A percentile compares a stretch with the other conserved stretches of the same genome.
These are phyloP conservation scores for Andrena haemorrhoa DNA, from an alignment of 2,888 invertebrate genomes.

Conservation along the genomic window DNA sequence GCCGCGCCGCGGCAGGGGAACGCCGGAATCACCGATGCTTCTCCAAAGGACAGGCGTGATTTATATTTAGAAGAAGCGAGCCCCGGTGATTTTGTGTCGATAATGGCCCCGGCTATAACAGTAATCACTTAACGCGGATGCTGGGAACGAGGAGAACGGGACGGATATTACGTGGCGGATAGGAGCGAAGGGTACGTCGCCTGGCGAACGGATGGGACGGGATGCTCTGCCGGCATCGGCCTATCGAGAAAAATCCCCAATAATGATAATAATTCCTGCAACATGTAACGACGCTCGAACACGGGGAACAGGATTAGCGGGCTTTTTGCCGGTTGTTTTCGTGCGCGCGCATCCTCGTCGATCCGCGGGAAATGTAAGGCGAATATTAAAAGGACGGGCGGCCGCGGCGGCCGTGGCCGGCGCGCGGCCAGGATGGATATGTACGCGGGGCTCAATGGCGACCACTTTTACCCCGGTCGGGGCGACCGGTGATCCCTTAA, in stretches of 20 bases:
- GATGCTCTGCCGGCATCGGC: neutral
- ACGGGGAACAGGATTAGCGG: slow-evolving; percentile 41
- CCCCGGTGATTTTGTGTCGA: slow-evolving; percentile 10
- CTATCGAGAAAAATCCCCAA: slow-evolving; percentile 19
- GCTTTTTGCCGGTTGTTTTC: slow-evolving; percentile 33
- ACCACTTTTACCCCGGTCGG: slow-evolving; percentile 39
- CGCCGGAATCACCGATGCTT: neutral
- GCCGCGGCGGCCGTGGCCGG: neutral
- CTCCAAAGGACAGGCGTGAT: neutral
- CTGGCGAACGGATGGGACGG: slow-evolving; percentile 11
- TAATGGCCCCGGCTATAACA: slow-evolving; percentile 8
- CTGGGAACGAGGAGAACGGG: slow-evolving; percentile 17
- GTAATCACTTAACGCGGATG: slow-evolving; percentile 28
- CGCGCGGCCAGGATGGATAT: neutral
- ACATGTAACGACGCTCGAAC: slow-evolving; percentile 36
- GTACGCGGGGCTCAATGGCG: slow-evolving; percentile 12
- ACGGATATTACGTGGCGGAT: slow-evolving; percentile 16
- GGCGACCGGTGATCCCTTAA: slow-evolving; percentile 27
- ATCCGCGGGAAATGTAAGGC: slow-evolving; percentile 20
- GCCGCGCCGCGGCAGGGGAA: neutral
- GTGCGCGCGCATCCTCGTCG: slow-evolving; percentile 17
- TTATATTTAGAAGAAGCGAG: slow-evolving; percentile 6
- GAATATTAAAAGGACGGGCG: slow-evolving; percentile 21
- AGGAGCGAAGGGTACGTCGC: neutral
- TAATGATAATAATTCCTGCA: slow-evolving; percentile 44